Evolutionary conservation across 2,888 invertebrate genomes (phyloP).

Genomic region (Tenodera sinensis): DNA sequence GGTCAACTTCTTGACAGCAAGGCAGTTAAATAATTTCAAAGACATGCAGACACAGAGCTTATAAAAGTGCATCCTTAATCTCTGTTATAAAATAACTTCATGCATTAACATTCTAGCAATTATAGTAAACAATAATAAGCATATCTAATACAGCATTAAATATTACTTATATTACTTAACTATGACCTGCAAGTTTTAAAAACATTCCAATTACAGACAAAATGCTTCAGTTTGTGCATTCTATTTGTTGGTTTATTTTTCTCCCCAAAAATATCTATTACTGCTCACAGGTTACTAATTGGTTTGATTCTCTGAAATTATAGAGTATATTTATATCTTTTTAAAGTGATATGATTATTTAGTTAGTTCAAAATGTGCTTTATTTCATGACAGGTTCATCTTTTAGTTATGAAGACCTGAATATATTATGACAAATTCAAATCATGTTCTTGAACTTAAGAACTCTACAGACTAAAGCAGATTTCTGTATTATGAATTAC

Average conservation of each 20-base stretch:
- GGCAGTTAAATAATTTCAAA: constrained; percentile 33
- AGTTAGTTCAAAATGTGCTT: too few relatives aligned
- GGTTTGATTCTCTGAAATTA: neutral
- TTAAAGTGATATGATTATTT: too few relatives aligned
- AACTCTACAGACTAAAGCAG: too few relatives aligned
- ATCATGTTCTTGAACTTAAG: too few relatives aligned
- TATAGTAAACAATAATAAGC: neutral
- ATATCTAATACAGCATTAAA: neutral
- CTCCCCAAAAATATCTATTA: neutral
- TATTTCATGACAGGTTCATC: too few relatives aligned
- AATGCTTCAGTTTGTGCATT: neutral
- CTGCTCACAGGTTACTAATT: neutral
- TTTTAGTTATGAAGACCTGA: too few relatives aligned
- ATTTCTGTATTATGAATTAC: too few relatives aligned
- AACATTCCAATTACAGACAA: neutral
- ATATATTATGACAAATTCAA: too few relatives aligned
- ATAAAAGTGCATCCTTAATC: neutral
- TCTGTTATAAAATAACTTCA: neutral
- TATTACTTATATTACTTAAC: neutral
- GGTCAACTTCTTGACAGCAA: constrained; percentile 90
- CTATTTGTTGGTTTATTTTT: neutral
- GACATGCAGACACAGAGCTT: constrained; percentile 30
- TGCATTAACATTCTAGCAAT: neutral
- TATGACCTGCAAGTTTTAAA: neutral
- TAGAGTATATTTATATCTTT: too few relatives aligned